phyloP scores from a whole-genome alignment of 2,888 invertebrate species.

The Drosophila formosana region DNA sequence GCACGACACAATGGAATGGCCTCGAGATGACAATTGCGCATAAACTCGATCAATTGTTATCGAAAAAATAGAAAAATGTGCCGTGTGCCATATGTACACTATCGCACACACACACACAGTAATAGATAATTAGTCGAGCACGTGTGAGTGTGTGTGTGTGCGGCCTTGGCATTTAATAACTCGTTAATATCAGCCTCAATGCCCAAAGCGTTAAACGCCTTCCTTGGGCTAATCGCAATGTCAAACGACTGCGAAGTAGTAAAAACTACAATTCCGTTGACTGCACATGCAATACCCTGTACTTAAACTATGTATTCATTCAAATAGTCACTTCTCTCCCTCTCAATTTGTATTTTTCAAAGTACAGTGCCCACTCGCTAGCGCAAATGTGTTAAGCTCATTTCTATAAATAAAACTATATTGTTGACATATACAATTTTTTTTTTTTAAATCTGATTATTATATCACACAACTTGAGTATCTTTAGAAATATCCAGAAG shows the following conservation, averaged over 20 bases:
- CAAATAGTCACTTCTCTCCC: neutral
- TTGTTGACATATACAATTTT: neutral
- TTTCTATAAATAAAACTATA: neutral
- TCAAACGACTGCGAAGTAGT: slow-evolving; percentile 28
- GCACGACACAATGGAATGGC: slow-evolving; percentile 27
- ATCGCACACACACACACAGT: slow-evolving; percentile 19
- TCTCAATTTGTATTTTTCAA: neutral
- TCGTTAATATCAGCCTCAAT: slow-evolving; percentile 35
- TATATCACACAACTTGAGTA: neutral
- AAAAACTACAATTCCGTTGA: neutral
- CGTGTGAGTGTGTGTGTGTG: neutral
- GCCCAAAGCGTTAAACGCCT: slow-evolving; percentile 9
- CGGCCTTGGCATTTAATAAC: slow-evolving; percentile 46
- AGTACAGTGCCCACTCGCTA: neutral
- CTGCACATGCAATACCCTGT: neutral
- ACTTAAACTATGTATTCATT: neutral
- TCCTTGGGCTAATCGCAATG: slow-evolving; percentile 33
- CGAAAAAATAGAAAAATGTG: slow-evolving; percentile 27
- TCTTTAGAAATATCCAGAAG: neutral
- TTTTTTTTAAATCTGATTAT: neutral
- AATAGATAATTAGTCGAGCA: slow-evolving; percentile 17
- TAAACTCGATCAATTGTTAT: slow-evolving; percentile 48
- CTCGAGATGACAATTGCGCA: slow-evolving; percentile 38
- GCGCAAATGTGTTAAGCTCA: neutral
- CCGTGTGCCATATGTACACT: slow-evolving; percentile 23